phyloP scores from a whole-genome alignment of 2,113 vertebrate species.

The Anarrhichthys ocellatus region DNA sequence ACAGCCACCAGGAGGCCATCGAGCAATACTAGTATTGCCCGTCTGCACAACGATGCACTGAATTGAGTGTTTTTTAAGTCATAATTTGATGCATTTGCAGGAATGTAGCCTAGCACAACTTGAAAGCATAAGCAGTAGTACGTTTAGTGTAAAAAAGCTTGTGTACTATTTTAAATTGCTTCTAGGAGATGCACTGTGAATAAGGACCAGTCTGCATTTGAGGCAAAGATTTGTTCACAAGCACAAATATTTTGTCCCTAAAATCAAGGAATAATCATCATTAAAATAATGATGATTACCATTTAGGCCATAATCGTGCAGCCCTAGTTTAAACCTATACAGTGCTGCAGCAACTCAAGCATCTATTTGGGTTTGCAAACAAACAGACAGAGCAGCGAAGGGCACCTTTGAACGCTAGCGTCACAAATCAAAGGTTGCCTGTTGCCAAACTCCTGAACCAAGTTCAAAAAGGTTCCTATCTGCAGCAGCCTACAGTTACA shows the following conservation, averaged over 20 bases:
- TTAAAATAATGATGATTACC: background rate
- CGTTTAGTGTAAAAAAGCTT: too few relatives aligned
- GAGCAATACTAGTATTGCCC: background rate
- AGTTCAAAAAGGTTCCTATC: conserved; percentile 72
- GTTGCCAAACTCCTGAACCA: conserved; percentile 75
- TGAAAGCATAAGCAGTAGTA: background rate
- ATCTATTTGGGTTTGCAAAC: conserved; percentile 72
- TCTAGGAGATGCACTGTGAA: too few relatives aligned
- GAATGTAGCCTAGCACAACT: background rate
- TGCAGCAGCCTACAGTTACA: conserved; percentile 32
- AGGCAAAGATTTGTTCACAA: too few relatives aligned
- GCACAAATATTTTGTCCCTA: background rate
- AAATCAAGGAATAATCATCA: background rate
- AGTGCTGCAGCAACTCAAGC: conserved; percentile 29
- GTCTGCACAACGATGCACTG: background rate
- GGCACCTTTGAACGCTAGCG: conserved; percentile 77
- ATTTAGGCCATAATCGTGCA: background rate
- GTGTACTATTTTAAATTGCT: too few relatives aligned
- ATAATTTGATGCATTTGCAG: background rate
- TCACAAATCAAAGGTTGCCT: conserved; percentile 78
- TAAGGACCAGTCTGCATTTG: too few relatives aligned
- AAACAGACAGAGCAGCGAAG: conserved; percentile 62
- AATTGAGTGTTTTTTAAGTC: background rate
- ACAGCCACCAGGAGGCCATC: background rate
- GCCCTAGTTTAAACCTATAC: conserved; percentile 8